Conservation (phyloP, 2,113 vertebrate genomes). For the Ahaetulla prasina region DNA sequence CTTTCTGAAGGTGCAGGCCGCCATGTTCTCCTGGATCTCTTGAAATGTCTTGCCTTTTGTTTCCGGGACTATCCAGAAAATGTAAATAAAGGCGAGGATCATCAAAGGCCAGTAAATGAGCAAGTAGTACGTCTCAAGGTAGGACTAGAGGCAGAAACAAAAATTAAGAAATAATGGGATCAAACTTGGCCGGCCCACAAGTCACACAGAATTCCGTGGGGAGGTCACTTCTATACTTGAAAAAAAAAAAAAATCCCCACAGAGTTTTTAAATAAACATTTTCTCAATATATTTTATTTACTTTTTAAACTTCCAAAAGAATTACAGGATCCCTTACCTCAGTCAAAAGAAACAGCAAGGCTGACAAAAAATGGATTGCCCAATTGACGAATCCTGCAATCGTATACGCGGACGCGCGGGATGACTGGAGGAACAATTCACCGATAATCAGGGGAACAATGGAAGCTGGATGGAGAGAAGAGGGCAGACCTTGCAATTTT, state of each 20-base stretch:
- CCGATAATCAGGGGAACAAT: background rate
- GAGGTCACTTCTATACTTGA: too few species aligned
- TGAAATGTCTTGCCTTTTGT: background rate
- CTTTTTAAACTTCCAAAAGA: background rate
- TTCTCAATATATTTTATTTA: background rate
- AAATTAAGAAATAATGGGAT: background rate
- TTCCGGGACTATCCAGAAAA: background rate
- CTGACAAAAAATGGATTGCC: background rate
- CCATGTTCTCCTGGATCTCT: background rate
- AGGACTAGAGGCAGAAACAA: background rate
- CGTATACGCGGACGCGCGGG: accelerated
- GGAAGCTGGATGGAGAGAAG: background rate
- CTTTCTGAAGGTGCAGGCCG: accelerated
- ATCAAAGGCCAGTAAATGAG: background rate
- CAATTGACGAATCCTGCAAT: background rate
- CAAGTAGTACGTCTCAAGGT: background rate
- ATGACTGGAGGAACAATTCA: background rate
- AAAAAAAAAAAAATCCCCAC: background rate
- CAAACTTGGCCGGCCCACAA: background rate
- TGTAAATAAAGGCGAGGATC: background rate
- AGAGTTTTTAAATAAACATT: background rate
- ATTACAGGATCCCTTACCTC: background rate
- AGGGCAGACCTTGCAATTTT: background rate
- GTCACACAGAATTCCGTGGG: background rate
- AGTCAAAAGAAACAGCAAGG: background rate